Conservation (phyloP, 1,140 invertebrate genomes). For the Cotesia vestalis region DNA sequence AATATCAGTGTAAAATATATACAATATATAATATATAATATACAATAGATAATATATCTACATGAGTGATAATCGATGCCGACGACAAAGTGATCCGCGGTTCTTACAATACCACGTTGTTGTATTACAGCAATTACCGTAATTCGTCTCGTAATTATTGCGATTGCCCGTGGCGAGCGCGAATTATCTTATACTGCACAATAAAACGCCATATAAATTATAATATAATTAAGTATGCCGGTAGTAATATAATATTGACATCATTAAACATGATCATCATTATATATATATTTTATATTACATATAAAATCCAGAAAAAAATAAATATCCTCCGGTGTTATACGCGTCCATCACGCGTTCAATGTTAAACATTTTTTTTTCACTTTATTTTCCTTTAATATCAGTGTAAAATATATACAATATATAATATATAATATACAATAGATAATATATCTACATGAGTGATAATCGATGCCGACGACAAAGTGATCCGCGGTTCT, state of each 20-base stretch:
- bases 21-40: background rate
- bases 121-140: slow-evolving; percentile 50
- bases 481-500: background rate
- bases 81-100: slow-evolving; percentile 13
- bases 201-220: no score
- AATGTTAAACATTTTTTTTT: background rate
- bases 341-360: no score
- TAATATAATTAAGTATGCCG: no score
- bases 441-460: background rate
- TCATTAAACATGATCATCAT: no score
- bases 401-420: background rate
- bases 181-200: slow-evolving; percentile 27
- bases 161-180: slow-evolving; percentile 43
- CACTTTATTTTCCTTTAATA: background rate
- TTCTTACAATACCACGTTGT: slow-evolving; percentile 18
- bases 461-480: slow-evolving; percentile 20
- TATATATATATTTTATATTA: no score
- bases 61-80: slow-evolving; percentile 13
- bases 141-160: slow-evolving; percentile 51
- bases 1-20: background rate
- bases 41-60: background rate
- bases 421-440: background rate
- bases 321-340: no score
- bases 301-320: no score
- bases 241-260: no score